These are phyloP conservation scores for Notamacropus eugenii DNA, from an alignment of 2,797 vertebrate genomes.

Conservation along the genomic window DNA sequence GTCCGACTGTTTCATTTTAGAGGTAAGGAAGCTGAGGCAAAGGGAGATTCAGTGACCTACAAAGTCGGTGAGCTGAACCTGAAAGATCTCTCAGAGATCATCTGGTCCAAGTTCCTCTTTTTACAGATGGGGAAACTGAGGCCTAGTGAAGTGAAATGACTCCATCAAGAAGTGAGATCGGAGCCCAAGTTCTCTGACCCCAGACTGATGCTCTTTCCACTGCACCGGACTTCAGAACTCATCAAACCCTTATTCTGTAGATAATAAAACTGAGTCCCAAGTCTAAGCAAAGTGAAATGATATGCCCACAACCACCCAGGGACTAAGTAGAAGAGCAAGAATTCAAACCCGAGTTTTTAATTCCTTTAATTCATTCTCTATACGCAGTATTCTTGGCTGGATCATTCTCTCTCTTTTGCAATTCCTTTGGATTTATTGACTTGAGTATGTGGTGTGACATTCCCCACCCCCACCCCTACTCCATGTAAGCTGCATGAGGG, in stretches of 20 bases:
- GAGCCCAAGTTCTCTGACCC: not conserved
- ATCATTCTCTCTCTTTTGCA: not conserved
- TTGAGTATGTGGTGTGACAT: not conserved
- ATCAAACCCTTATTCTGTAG: not conserved
- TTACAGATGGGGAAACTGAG: not conserved
- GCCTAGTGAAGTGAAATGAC: not conserved
- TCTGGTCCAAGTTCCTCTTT: not conserved
- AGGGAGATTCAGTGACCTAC: not conserved
- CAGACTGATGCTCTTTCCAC: not conserved
- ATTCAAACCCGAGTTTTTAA: not conserved
- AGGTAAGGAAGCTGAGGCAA: not conserved
- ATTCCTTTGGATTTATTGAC: not conserved
- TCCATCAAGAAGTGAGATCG: not conserved
- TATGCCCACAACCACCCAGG: slow-evolving; percentile 3
- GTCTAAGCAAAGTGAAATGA: slow-evolving; percentile 6
- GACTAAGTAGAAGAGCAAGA: not conserved
- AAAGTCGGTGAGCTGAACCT: not conserved
- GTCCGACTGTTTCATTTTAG: not conserved
- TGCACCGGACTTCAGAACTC: not conserved
- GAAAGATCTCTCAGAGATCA: not conserved
- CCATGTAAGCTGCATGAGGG: not conserved
- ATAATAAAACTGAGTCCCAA: not conserved
- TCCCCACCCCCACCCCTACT: not conserved
- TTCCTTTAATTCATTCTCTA: not conserved
- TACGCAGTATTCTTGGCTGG: not conserved